These are phyloP conservation scores for Acomys russatus DNA, from an alignment of 2,797 vertebrate genomes.

Conservation along the genomic window DNA sequence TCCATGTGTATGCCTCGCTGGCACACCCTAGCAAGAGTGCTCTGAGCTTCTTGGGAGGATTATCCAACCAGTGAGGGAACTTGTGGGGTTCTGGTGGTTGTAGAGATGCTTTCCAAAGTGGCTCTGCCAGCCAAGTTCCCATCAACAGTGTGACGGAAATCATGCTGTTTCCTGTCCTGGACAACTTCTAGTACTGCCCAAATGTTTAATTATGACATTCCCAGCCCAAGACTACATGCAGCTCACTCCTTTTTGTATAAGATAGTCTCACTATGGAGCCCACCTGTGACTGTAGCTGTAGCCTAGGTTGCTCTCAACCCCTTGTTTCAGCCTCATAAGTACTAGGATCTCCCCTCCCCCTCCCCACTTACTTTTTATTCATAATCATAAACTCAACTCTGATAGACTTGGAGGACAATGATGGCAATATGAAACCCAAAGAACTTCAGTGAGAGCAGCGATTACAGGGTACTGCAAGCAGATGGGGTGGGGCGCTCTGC, in stretches of 20 bases:
- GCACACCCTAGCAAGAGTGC: background rate
- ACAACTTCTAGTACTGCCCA: background rate
- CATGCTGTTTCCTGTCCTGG: background rate
- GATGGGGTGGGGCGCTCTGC: no score
- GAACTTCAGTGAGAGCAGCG: no score
- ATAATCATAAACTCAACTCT: no score
- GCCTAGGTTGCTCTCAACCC: background rate
- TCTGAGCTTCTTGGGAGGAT: slow-evolving; percentile 14
- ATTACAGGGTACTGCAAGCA: no score
- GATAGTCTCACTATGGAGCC: background rate
- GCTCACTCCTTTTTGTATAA: background rate
- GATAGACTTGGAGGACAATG: no score
- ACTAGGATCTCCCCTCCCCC: background rate
- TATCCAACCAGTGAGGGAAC: background rate
- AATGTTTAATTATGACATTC: background rate
- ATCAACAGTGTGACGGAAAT: background rate
- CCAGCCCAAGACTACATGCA: background rate
- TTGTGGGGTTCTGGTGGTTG: background rate
- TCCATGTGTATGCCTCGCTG: background rate
- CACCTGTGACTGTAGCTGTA: background rate
- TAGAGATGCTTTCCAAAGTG: background rate
- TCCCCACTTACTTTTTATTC: no score
- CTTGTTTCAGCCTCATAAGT: background rate
- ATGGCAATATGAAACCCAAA: no score
- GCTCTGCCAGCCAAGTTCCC: background rate